These are phyloP conservation scores for Anisognathus igniventris DNA, from an alignment of 2,797 vertebrate genomes.

Conservation along the genomic window DNA sequence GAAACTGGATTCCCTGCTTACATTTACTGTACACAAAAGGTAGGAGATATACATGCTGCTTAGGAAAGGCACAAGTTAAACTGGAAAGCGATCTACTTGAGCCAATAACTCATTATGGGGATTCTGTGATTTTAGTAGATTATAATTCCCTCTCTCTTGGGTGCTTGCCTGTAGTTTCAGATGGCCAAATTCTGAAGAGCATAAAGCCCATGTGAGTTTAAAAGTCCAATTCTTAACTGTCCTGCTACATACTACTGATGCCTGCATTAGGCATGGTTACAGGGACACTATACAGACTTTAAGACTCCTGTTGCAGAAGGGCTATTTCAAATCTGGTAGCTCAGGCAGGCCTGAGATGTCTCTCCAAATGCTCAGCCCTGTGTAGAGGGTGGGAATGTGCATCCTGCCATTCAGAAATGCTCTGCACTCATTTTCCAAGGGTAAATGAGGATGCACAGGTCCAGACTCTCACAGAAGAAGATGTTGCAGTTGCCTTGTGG, in stretches of 20 bases:
- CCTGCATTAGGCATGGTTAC: not conserved
- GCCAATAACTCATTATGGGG: not conserved
- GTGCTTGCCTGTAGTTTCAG: not conserved
- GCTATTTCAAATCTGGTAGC: not conserved
- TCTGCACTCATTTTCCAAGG: not conserved
- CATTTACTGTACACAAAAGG: not conserved
- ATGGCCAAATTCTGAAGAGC: not conserved
- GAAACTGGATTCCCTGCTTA: not conserved
- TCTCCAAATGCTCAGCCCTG: not conserved
- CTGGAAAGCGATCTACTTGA: not conserved
- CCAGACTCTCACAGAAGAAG: not conserved
- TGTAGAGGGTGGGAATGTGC: not conserved
- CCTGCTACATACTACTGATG: not conserved
- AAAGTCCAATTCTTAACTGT: not conserved
- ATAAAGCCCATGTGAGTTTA: not conserved
- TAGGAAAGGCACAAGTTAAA: not conserved
- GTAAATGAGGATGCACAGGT: not conserved
- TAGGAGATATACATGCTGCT: not conserved
- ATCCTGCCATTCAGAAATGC: not conserved
- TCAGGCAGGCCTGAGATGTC: not conserved
- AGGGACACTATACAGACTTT: rapidly evolving
- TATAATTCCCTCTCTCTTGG: not conserved
- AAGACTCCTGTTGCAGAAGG: not conserved
- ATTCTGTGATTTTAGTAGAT: not conserved
- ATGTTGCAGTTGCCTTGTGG: not conserved